phyloP scores from a whole-genome alignment of 2,888 invertebrate species.

The Phalangium opilio region DNA sequence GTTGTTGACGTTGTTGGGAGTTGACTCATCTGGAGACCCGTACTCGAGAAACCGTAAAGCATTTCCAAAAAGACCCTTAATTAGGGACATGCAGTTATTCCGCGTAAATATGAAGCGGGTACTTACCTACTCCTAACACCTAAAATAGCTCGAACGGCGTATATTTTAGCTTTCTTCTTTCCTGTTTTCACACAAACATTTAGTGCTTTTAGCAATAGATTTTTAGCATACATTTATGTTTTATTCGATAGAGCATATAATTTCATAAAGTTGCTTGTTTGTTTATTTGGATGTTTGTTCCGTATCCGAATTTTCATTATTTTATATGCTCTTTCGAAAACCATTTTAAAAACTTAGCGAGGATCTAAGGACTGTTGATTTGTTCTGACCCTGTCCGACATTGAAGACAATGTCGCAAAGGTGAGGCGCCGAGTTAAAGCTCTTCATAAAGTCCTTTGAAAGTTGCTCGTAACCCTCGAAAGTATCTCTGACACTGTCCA shows the following conservation, averaged over 20 bases:
- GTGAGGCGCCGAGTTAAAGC: constrained; percentile 68
- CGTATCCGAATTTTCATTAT: no score
- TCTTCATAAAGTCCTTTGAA: constrained; percentile 77
- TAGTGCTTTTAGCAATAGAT: no score
- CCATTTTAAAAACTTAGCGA: no score
- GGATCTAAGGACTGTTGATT: no score
- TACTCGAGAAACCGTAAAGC: constrained; percentile 74
- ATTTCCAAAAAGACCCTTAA: constrained; percentile 75
- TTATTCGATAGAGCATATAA: no score
- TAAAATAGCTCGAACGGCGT: constrained; percentile 76
- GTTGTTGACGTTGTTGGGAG: no score
- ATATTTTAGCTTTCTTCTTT: constrained; percentile 72
- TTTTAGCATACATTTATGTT: no score
- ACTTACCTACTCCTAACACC: constrained; percentile 69
- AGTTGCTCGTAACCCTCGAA: constrained; percentile 88
- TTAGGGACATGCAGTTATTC: neutral
- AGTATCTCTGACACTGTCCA: constrained; percentile 81
- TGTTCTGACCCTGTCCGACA: constrained; percentile 55
- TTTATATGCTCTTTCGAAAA: no score
- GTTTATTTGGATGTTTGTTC: no score
- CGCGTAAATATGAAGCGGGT: neutral
- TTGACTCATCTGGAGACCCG: constrained; percentile 37
- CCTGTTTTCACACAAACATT: no score
- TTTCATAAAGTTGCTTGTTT: no score
- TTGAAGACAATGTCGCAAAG: constrained; percentile 80